Conservation (phyloP, 1,140 invertebrate species). For the Belonocnema kinseyi region DNA sequence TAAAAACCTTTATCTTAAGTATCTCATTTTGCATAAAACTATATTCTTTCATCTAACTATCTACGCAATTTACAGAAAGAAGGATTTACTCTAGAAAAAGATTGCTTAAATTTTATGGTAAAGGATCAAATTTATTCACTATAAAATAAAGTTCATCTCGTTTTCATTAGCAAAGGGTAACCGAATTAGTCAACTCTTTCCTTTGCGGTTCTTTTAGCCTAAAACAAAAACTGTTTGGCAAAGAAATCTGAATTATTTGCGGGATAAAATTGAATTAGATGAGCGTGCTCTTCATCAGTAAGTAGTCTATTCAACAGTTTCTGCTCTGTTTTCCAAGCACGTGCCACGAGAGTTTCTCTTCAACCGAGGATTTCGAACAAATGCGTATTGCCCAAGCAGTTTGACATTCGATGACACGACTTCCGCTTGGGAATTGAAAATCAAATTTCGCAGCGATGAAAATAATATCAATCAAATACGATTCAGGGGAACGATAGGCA, state of each 20-base stretch:
- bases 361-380: conserved; percentile 41
- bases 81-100: no score
- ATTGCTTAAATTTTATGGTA: not conserved
- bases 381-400: conserved; percentile 36
- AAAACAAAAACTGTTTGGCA: conserved; percentile 40
- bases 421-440: conserved; percentile 40
- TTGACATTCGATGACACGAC: conserved; percentile 47
- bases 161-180: conserved; percentile 5
- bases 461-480: conserved; percentile 13
- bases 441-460: conserved; percentile 35
- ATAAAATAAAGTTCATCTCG: not conserved
- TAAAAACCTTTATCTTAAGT: not conserved
- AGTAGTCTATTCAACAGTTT: conserved; percentile 67
- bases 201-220: not conserved
- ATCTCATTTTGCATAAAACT: not conserved
- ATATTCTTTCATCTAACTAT: not conserved
- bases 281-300: conserved; percentile 60
- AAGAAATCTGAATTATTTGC: conserved; percentile 55
- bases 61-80: no score
- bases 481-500: not conserved
- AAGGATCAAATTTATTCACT: not conserved
- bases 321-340: conserved; percentile 58
- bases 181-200: not conserved
- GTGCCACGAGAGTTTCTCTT: conserved; percentile 53
- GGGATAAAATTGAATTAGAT: conserved; percentile 63